A percentile compares a stretch with the other conserved stretches of the same genome.
Evolutionary conservation across 2,888 invertebrate genomes (phyloP).

Genomic region (Sinopyrophorus schimmeli): DNA sequence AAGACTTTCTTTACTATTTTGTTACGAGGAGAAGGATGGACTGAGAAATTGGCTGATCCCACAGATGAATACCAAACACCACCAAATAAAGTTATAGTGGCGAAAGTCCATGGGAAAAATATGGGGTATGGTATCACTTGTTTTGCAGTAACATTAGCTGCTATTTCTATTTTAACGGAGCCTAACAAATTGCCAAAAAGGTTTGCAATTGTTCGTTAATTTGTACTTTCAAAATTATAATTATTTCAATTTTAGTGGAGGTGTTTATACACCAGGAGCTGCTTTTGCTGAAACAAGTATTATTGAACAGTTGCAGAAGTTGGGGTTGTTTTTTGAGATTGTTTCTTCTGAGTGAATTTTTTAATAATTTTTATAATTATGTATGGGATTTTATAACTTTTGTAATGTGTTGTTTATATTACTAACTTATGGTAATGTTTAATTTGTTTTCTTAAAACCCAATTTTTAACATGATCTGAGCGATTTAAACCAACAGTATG

Average conservation of each 20-base stretch:
- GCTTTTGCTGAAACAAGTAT: conserved; percentile 12
- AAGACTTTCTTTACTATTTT: conserved; percentile 67
- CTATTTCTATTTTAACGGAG: conserved; percentile 75
- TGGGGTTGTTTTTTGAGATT: conserved; percentile 8
- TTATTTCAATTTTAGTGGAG: conserved; percentile 15
- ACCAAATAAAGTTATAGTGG: conserved; percentile 68
- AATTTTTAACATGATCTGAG: too few relatives aligned
- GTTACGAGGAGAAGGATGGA: conserved; percentile 81
- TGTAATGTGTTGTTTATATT: too few relatives aligned
- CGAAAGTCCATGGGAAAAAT: conserved; percentile 68
- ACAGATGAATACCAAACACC: conserved; percentile 61
- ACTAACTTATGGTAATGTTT: too few relatives aligned
- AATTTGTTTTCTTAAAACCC: too few relatives aligned
- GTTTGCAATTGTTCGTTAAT: conserved; percentile 61
- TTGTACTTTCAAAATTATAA: too few relatives aligned
- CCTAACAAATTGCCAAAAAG: conserved; percentile 71
- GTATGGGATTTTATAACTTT: too few relatives aligned
- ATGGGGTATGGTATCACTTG: conserved; percentile 86
- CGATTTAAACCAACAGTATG: too few relatives aligned
- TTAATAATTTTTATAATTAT: too few relatives aligned
- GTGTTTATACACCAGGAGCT: conserved; percentile 16
- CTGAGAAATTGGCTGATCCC: conserved; percentile 61
- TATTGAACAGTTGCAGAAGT: conserved; percentile 5
- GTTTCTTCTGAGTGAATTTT: too few relatives aligned
- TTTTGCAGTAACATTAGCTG: conserved; percentile 71